Conservation (phyloP, 2,113 vertebrate genomes). For the Ctenodactylus gundi region DNA sequence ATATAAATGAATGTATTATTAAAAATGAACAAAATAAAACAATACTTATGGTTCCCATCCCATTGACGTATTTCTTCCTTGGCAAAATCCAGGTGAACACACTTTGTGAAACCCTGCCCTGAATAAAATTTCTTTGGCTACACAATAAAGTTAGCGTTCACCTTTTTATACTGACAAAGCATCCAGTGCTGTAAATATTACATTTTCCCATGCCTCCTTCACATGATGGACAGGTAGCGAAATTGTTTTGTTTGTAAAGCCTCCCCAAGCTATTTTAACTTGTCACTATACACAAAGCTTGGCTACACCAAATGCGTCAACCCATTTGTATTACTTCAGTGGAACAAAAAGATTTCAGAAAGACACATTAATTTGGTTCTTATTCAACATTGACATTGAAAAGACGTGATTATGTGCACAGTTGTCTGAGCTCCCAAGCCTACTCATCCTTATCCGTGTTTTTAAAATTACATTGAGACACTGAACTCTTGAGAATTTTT, state of each 20-base stretch:
- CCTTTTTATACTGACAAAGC: constrained; percentile 13
- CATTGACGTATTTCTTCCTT: not conserved
- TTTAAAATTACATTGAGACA: not conserved
- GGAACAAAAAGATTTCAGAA: constrained; percentile 50
- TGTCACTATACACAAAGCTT: constrained; percentile 50
- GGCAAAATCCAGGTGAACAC: not conserved
- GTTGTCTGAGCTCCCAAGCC: not conserved
- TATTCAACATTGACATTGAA: constrained; percentile 22
- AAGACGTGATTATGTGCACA: constrained; percentile 25
- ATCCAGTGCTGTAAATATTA: constrained; percentile 49
- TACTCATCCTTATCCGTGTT: not conserved
- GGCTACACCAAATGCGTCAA: constrained; percentile 45
- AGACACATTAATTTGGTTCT: constrained; percentile 58
- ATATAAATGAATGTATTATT: not conserved
- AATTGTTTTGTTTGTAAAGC: constrained; percentile 68
- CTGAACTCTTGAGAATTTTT: not conserved
- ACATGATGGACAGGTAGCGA: constrained; percentile 60
- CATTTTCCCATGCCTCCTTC: constrained; percentile 48
- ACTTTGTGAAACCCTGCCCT: not conserved
- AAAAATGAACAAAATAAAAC: not conserved
- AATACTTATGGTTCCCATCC: not conserved
- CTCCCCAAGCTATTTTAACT: constrained; percentile 57
- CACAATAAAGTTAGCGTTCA: constrained; percentile 40
- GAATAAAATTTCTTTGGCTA: constrained; percentile 11
- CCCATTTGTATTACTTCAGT: constrained; percentile 37